These are phyloP conservation scores for Stenichneumon culpator DNA, from an alignment of 2,888 invertebrate species.

Conservation along the genomic window DNA sequence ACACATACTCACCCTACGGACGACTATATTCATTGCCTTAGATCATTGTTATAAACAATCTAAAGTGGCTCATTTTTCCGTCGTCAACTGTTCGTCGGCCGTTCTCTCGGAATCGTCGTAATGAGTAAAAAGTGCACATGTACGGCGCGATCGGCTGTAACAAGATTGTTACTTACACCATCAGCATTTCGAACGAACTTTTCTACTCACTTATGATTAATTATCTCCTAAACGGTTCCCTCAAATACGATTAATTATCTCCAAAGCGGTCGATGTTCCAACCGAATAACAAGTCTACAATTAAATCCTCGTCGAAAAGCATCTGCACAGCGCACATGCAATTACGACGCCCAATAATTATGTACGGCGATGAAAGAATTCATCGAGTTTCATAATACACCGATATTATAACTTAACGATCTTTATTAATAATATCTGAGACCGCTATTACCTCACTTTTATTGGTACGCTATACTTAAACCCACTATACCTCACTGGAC, in stretches of 20 bases:
- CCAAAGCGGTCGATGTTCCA: background rate
- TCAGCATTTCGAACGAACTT: too few relatives aligned
- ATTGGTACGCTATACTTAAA: background rate
- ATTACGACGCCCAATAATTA: background rate
- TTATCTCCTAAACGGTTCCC: background rate
- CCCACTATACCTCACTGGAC: background rate
- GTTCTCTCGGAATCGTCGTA: too few relatives aligned
- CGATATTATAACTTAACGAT: background rate
- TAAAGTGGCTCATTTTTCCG: too few relatives aligned
- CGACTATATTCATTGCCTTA: too few relatives aligned
- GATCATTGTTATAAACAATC: too few relatives aligned
- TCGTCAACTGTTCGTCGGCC: too few relatives aligned
- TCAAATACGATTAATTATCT: background rate
- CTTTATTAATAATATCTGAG: background rate
- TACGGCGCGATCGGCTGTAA: too few relatives aligned
- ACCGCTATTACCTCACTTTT: constrained; percentile 11
- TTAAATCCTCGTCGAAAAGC: background rate
- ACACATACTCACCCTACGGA: too few relatives aligned
- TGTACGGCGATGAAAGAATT: background rate
- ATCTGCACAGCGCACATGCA: background rate
- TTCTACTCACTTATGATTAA: background rate
- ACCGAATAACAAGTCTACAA: background rate
- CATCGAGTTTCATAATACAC: background rate
- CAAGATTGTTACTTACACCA: too few relatives aligned
- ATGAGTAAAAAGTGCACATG: too few relatives aligned